phyloP scores from a whole-genome alignment of 2,113 vertebrate genomes.

The Hemiprocne comata region DNA sequence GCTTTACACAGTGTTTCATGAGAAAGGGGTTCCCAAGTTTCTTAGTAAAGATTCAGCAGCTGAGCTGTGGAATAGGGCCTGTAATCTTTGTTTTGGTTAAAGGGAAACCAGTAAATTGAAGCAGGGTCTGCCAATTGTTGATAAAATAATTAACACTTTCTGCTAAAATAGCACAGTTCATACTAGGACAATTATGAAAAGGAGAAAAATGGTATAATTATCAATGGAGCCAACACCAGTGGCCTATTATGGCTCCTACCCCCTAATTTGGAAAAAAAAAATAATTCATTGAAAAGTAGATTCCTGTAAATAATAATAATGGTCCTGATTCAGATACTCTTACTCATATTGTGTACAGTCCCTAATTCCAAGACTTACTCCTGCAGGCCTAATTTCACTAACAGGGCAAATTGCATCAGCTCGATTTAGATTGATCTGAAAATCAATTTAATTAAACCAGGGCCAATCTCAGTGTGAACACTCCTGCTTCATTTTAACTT shows the following conservation, averaged over 20 bases:
- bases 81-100: conserved; percentile 82
- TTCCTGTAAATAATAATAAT: conserved; percentile 78
- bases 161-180: conserved; percentile 80
- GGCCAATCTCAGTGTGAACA: conserved; percentile 57
- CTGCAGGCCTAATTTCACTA: conserved; percentile 58
- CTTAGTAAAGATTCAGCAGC: conserved; percentile 76
- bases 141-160: conserved; percentile 84
- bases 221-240: conserved; percentile 74
- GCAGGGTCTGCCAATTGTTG: conserved; percentile 81
- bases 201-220: conserved; percentile 80
- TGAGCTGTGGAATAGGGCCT: conserved; percentile 69
- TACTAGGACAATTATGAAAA: conserved; percentile 80
- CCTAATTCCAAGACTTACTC: conserved; percentile 45
- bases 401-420: conserved; percentile 54
- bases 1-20: conserved; percentile 82
- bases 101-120: conserved; percentile 80
- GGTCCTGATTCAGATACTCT: conserved; percentile 38
- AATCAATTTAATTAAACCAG: conserved; percentile 65
- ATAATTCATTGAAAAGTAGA: conserved; percentile 61
- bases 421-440: conserved; percentile 58
- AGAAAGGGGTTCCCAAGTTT: conserved; percentile 80
- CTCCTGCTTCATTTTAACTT: conserved; percentile 58
- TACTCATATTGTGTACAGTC: background rate
- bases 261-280: conserved; percentile 74
- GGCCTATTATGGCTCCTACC: conserved; percentile 67